Conservation (phyloP, 2,113 vertebrate species). For the Lutjanus erythropterus region DNA sequence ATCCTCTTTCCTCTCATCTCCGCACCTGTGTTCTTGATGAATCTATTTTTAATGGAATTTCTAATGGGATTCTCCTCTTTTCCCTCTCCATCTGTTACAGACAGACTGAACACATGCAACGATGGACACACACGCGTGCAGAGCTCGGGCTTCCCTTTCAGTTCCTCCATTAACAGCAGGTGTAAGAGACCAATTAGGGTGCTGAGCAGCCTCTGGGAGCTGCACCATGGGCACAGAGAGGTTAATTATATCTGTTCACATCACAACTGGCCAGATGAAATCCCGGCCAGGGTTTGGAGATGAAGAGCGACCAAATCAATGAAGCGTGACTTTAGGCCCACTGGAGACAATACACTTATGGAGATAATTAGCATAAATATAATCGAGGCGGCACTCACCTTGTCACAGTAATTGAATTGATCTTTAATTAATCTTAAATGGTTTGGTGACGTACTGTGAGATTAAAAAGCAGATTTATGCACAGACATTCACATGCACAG, state of each 20-base stretch:
- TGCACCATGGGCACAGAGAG: conserved; percentile 36
- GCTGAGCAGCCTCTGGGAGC: conserved; percentile 46
- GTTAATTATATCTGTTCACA: conserved; percentile 72
- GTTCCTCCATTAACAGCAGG: conserved; percentile 61
- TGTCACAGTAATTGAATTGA: conserved; percentile 25
- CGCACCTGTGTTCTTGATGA: conserved; percentile 67
- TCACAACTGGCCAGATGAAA: conserved; percentile 44
- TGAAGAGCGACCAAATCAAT: conserved; percentile 9
- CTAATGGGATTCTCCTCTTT: conserved; percentile 58
- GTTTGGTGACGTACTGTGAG: neutral
- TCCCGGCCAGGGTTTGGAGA: conserved; percentile 5
- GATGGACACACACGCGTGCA: conserved; percentile 16
- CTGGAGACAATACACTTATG: conserved; percentile 15
- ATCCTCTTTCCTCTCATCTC: conserved; percentile 36
- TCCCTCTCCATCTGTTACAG: conserved; percentile 70
- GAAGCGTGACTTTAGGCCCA: conserved; percentile 16
- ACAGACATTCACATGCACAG: conserved; percentile 8
- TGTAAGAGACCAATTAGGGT: conserved; percentile 71
- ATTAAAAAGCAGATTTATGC: conserved; percentile 29
- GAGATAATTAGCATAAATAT: conserved; percentile 48
- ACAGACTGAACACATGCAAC: conserved; percentile 31
- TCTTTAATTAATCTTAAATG: conserved; percentile 46
- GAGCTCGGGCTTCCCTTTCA: conserved; percentile 29
- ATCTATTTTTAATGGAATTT: conserved; percentile 75
- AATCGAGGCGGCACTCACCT: conserved; percentile 18